Base-by-base conservation (phyloP, 1,140 invertebrate species). In the Plodia interpunctella region DNA sequence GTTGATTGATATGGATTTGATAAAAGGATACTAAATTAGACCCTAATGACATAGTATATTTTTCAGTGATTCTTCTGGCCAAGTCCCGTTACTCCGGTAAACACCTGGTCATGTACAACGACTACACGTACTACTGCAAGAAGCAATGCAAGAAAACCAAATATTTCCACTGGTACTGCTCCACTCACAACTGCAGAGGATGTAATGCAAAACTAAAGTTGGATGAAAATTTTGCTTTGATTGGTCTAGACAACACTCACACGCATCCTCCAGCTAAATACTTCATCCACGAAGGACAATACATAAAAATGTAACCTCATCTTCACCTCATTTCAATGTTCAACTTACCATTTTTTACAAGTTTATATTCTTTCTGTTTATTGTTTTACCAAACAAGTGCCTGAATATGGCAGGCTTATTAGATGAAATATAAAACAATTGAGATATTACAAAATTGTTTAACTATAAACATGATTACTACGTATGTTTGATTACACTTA, bases 41-140 rank as follows among this genome's bases (percentile, higher is more conserved):
- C n/a, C n/a, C n/a, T n/a, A 25, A 53, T 11, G 2, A 17, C 11
- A 1, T 17, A 32, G 49, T 19, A 58, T 32, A 44, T 49, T 4
- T 81, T 81, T 65, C 75, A 82, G 79, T 78, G 62, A 67, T 83
- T 18, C 67, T 78, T 15, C 32, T 83, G 49, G 78, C 70, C 6
- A 79, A 80, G 28, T 83, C 80, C 2, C 68, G 80, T 0, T 81
- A 80, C 53, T 72, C 71, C 3, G 82, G 82, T 18, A 80, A 74
- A 51, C 68, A 71, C 19, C 58, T 83, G 10, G 73, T 82, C 0
- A 74, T 83, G 62, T 73, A 70, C 58, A 72, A 76, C n/a, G 72
- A 83, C 55, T 86, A 82, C 60, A 80, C 83, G 6, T 86, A 83
- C 52, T 84, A 84, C 59, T 83, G 76, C 61, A 84, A 84, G 68